A percentile compares a stretch with the other conserved stretches of the same genome.
Evolutionary conservation across 2,113 vertebrate species (phyloP).

Genomic region (Electrona antarctica): DNA sequence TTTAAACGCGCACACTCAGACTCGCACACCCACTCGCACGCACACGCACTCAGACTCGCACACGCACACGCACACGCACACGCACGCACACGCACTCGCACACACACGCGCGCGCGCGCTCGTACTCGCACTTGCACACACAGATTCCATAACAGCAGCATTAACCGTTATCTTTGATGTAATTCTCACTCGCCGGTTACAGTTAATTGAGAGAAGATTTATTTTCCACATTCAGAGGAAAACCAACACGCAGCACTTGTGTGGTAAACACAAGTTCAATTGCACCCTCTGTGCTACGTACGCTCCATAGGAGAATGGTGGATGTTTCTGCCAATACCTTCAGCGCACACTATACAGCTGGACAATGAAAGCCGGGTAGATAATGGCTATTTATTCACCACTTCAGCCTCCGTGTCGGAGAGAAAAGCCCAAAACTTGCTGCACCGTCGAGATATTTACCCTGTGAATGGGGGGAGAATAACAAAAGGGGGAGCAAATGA

Average conservation of each 20-base stretch:
- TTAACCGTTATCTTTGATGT: slow-evolving; percentile 25
- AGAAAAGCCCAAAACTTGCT: neutral
- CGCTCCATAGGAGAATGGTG: neutral
- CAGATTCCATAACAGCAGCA: slow-evolving; percentile 15
- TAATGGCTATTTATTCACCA: slow-evolving; percentile 3
- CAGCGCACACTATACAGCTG: neutral
- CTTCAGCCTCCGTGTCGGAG: neutral
- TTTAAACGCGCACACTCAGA: no score
- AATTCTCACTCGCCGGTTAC: slow-evolving; percentile 22
- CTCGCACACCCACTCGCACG: no score
- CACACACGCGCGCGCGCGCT: no score
- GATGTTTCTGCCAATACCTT: neutral
- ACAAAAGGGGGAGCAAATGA: slow-evolving; percentile 33
- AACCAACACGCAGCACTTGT: slow-evolving; percentile 4
- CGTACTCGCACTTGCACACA: no score
- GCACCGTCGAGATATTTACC: slow-evolving; percentile 10
- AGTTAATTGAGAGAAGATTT: slow-evolving; percentile 3
- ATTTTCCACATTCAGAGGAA: slow-evolving; percentile 7
- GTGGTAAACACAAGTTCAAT: slow-evolving; percentile 14
- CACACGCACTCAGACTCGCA: no score
- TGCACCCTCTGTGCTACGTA: slow-evolving; percentile 1
- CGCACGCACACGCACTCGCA: no score
- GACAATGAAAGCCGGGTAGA: neutral
- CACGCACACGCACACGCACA: no score
- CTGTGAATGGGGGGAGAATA: slow-evolving; percentile 1